Conservation (phyloP, 2,888 invertebrate genomes). For the Cremastobaeus sp. region DNA sequence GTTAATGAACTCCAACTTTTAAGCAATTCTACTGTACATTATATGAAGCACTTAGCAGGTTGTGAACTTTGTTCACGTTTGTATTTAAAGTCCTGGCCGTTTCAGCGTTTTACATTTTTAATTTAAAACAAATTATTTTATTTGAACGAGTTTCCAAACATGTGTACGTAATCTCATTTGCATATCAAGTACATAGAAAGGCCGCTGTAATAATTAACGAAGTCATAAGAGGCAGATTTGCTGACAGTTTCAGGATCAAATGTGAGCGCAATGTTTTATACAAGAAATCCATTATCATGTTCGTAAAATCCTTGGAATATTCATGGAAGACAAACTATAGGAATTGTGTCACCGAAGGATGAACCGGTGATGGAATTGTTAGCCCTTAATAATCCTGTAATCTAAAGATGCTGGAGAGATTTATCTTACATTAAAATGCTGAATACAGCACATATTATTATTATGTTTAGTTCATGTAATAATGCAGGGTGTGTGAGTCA, state of each 20-base stretch:
- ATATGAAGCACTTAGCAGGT: slow-evolving; percentile 47
- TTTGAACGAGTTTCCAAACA: too few relatives aligned
- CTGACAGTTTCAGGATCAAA: slow-evolving; percentile 20
- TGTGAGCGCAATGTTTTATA: slow-evolving; percentile 21
- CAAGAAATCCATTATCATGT: slow-evolving; percentile 39
- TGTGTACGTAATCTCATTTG: too few relatives aligned
- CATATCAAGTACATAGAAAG: too few relatives aligned
- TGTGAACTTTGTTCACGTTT: slow-evolving; percentile 24
- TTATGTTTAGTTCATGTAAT: too few relatives aligned
- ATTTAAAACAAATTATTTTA: too few relatives aligned
- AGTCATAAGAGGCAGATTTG: too few relatives aligned
- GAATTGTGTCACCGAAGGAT: slow-evolving; percentile 39
- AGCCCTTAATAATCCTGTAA: slow-evolving; percentile 33
- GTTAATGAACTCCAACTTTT: slow-evolving; percentile 40
- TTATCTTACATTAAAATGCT: too few relatives aligned
- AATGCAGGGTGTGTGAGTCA: too few relatives aligned
- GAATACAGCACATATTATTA: too few relatives aligned
- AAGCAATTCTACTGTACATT: slow-evolving; percentile 43
- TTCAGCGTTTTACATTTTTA: too few relatives aligned
- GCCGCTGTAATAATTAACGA: too few relatives aligned
- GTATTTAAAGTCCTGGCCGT: slow-evolving; percentile 2
- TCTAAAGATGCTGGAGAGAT: slow-evolving; percentile 21
- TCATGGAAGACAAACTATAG: slow-evolving; percentile 41
- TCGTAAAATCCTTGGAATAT: slow-evolving; percentile 35
- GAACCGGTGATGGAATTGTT: slow-evolving; percentile 34